Conservation (phyloP, 2,888 invertebrate genomes). For the Monochamus alternatus region DNA sequence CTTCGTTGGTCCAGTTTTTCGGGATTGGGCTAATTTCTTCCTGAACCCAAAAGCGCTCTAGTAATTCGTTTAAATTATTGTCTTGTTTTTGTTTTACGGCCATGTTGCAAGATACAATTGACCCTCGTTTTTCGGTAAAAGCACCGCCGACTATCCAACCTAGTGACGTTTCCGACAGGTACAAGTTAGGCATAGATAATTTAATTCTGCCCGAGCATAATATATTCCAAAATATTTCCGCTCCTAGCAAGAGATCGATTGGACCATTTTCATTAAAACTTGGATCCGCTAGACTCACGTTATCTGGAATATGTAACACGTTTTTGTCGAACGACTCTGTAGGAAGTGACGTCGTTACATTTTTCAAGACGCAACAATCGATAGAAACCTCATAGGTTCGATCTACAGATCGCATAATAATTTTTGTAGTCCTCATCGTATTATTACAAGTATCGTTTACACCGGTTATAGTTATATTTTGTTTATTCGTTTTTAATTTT, state of each 20-base stretch:
- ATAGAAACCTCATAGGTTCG: neutral
- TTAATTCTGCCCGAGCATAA: conserved; percentile 5
- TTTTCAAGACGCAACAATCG: neutral
- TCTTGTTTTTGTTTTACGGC: neutral
- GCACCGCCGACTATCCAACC: conserved; percentile 27
- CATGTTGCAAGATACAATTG: conserved; percentile 7
- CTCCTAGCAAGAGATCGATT: conserved; percentile 16
- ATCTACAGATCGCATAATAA: neutral
- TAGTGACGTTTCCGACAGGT: conserved; percentile 7
- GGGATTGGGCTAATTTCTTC: conserved; percentile 8
- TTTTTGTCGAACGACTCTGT: neutral
- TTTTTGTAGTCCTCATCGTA: neutral
- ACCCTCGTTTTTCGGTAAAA: neutral
- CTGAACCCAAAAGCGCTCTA: conserved; percentile 22
- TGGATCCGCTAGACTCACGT: neutral
- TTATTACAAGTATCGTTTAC: neutral
- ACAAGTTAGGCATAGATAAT: conserved; percentile 15
- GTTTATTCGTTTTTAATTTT: neutral
- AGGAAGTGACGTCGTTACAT: neutral
- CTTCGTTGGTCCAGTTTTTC: conserved; percentile 1
- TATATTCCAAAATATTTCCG: conserved; percentile 25
- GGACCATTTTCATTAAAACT: neutral
- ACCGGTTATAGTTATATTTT: neutral
- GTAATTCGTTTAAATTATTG: neutral
- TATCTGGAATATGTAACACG: neutral